Percentiles rank a stretch among this genome's conserved stretches.
Conservation (phyloP, 2,888 invertebrate species). For the Tenthredo distinguenda region DNA sequence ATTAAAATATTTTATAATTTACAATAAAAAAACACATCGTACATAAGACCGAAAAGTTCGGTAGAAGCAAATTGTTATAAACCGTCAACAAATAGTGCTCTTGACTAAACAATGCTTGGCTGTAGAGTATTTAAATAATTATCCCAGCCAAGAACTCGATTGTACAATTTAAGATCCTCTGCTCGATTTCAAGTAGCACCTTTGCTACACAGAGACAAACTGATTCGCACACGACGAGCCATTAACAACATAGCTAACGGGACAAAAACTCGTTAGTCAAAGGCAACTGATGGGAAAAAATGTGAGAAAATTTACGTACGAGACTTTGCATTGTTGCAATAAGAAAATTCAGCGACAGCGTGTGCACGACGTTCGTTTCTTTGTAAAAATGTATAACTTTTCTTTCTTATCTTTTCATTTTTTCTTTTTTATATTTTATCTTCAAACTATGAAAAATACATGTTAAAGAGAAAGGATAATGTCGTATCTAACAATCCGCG, state of each 20-base stretch:
- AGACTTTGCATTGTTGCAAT: constrained; percentile 5
- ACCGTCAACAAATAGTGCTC: constrained; percentile 5
- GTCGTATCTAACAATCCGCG: constrained; percentile 24
- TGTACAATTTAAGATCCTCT: constrained; percentile 19
- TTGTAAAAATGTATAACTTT: constrained; percentile 7
- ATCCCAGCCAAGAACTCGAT: constrained; percentile 15
- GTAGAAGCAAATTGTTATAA: constrained; percentile 30
- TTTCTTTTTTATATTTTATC: neutral
- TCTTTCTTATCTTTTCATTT: neutral
- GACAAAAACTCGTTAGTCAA: constrained; percentile 8
- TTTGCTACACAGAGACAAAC: constrained; percentile 25
- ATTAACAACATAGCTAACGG: constrained; percentile 27
- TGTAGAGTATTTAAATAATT: neutral
- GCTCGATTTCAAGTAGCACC: constrained; percentile 17
- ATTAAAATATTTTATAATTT: constrained; percentile 71
- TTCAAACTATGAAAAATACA: constrained; percentile 17
- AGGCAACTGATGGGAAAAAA: constrained; percentile 19
- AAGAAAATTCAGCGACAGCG: neutral
- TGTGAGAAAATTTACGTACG: neutral
- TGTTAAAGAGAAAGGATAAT: constrained; percentile 20
- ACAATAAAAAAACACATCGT: constrained; percentile 68
- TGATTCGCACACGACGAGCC: constrained; percentile 15
- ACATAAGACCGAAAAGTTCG: constrained; percentile 49
- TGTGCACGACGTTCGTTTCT: constrained; percentile 23
- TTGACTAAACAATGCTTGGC: neutral